These are phyloP conservation scores for Myrmophylax atrothorax DNA, from an alignment of 2,113 vertebrate genomes.

Conservation along the genomic window DNA sequence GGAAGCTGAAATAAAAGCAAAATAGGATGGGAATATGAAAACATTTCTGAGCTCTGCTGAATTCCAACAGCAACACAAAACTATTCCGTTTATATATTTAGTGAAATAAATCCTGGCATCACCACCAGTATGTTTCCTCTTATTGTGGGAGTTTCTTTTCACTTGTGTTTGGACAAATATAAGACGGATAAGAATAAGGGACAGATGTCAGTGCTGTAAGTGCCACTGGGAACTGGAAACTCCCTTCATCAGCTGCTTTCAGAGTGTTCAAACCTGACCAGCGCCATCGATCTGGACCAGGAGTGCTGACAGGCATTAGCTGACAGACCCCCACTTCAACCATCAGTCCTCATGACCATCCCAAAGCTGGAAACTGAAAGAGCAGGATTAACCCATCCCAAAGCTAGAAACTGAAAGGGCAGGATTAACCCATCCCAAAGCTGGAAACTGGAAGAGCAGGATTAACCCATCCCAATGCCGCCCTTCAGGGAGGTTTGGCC, in stretches of 20 bases:
- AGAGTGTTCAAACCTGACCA: neutral
- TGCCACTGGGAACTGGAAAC: neutral
- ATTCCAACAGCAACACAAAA: conserved; percentile 65
- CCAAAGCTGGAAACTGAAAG: rapidly evolving
- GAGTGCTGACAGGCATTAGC: neutral
- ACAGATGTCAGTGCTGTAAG: neutral
- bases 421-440: neutral
- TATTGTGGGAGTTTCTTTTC: neutral
- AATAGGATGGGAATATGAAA: conserved; percentile 54
- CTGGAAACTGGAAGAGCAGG: neutral
- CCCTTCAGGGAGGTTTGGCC: neutral
- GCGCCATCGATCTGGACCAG: neutral
- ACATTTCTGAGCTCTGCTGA: conserved; percentile 37
- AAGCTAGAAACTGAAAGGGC: neutral
- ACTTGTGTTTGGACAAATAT: neutral
- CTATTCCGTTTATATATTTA: conserved; percentile 43
- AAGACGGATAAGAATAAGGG: neutral
- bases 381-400: neutral
- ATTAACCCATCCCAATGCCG: neutral
- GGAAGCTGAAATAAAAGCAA: conserved; percentile 57
- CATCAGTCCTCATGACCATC: neutral
- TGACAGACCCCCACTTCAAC: rapidly evolving
- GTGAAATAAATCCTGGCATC: conserved; percentile 44
- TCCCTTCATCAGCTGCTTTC: neutral
- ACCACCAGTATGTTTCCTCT: neutral